phyloP scores from a whole-genome alignment of 92 coral and sea anemone genomes.

The Desmophyllum pertusum region DNA sequence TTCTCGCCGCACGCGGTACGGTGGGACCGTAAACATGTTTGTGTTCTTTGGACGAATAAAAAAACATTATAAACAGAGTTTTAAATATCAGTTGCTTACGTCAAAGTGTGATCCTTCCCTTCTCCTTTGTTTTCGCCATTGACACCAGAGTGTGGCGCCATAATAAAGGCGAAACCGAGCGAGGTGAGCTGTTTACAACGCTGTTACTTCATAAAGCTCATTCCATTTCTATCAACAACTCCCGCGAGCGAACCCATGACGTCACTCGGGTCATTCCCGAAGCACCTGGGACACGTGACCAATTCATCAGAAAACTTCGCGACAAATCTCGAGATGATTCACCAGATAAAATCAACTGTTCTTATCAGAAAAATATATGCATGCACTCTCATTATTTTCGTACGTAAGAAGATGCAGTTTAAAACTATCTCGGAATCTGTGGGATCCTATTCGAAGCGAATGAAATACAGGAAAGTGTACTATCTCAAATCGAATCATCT shows the following conservation, averaged over 20 bases:
- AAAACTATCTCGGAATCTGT: not conserved
- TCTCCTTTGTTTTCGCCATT: slow-evolving; percentile 55
- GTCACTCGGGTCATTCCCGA: slow-evolving; percentile 38
- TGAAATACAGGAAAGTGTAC: not conserved
- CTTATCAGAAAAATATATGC: not conserved
- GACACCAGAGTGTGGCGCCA: slow-evolving; percentile 73
- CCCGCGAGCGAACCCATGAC: slow-evolving; percentile 38
- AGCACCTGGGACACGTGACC: slow-evolving; percentile 34
- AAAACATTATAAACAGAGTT: not conserved
- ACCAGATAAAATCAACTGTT: not conserved
- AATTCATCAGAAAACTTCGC: not conserved
- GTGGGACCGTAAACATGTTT: slow-evolving; percentile 13
- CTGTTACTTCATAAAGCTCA: not conserved
- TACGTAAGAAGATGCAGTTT: not conserved
- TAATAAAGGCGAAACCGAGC: slow-evolving; percentile 34
- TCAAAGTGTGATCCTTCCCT: slow-evolving; percentile 13
- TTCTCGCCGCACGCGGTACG: not conserved
- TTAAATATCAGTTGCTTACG: slow-evolving; percentile 52
- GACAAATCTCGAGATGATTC: not conserved
- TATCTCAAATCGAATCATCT: not conserved
- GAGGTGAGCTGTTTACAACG: slow-evolving; percentile 3
- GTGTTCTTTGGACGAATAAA: slow-evolving; percentile 19
- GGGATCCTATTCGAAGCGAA: not conserved
- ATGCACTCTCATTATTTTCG: not conserved
- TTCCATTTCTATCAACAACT: slow-evolving; percentile 13